Evolutionary conservation across 2,113 vertebrate species (phyloP), one percentile per base, ranked within the genome.

Genomic region (Rhinoptilus africanus): DNA sequence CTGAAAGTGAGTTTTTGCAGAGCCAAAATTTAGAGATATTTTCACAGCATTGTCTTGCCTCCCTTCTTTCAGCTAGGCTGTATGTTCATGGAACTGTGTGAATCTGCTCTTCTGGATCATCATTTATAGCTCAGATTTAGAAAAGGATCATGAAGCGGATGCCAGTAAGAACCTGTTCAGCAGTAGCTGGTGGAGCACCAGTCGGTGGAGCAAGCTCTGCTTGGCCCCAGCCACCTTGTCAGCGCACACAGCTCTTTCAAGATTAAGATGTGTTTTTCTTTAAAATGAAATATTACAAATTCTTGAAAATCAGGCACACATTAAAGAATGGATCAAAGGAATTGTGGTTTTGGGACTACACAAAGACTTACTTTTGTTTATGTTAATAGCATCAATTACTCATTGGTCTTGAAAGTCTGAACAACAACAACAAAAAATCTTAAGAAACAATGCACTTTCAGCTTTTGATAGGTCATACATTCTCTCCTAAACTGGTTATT

Each of bases 251-350:
- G 76, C 73, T 91, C 90, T 95, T 96, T 94, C 90, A 78, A 95
- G 97, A 89, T 92, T 69, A 92, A 96, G 92, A 77, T 92, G 37
- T 30, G 2, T 93, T 96, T 95, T 59, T 78, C 51, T 69, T 96
- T 96, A 68, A 97, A 97, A 83, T 95, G 78, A 95, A 96, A 97
- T 94, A 80, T 97, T 97, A 96, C 89, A 94, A 96, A 95, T 23
- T 84, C 94, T 95, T 96, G 89, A 97, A 95, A 96, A 96, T 95
- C 72, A 43, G 72, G 73, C 73, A 50, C 59, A 69, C 56, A 74
- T 92, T 92, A 92, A 92, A 95, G 86, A 95, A 92, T 92, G 88
- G 96, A 94, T 96, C 77, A 79, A 95, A 96, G 86, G 75, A 86
- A 81, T 67, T 92, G 92, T 86, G 92, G 94, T 83, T 88, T 96